Percentiles rank a stretch among this genome's conserved stretches.
Conservation (phyloP, 2,113 vertebrate species). For the Cinclus cinclus region DNA sequence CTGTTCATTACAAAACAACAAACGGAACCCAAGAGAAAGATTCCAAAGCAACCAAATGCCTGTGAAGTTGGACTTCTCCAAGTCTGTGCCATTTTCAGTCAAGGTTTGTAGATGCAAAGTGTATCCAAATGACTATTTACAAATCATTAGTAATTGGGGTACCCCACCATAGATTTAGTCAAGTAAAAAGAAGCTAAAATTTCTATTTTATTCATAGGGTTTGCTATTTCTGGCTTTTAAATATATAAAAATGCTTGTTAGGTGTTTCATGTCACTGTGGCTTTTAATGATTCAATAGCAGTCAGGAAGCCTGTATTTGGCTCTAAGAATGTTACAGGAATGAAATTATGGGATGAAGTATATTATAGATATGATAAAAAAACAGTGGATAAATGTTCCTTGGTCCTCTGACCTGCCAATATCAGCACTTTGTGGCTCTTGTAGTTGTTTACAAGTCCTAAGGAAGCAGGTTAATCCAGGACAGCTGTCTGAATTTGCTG, state of each 20-base stretch:
- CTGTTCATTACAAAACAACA: not conserved
- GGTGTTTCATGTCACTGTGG: not conserved
- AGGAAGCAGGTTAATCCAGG: slow-evolving; percentile 2
- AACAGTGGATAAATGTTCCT: not conserved
- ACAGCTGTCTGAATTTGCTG: not conserved
- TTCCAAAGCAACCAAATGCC: not conserved
- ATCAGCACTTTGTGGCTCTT: not conserved
- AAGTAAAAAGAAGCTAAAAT: not conserved
- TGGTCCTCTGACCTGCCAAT: not conserved
- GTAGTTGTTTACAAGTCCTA: not conserved
- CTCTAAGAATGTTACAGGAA: not conserved
- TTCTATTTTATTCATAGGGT: not conserved
- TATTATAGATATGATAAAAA: not conserved
- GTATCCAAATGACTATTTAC: not conserved
- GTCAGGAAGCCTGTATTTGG: not conserved
- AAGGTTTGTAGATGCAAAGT: not conserved
- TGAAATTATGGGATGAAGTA: not conserved
- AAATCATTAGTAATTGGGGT: not conserved
- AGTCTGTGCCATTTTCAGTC: not conserved
- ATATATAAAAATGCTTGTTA: not conserved
- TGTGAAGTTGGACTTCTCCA: not conserved
- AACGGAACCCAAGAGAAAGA: not conserved
- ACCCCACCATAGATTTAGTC: not conserved
- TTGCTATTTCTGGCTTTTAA: not conserved
- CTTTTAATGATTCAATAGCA: not conserved